These are phyloP conservation scores for Acyrthosiphon pisum DNA, from an alignment of 1,140 invertebrate species.

Conservation along the genomic window DNA sequence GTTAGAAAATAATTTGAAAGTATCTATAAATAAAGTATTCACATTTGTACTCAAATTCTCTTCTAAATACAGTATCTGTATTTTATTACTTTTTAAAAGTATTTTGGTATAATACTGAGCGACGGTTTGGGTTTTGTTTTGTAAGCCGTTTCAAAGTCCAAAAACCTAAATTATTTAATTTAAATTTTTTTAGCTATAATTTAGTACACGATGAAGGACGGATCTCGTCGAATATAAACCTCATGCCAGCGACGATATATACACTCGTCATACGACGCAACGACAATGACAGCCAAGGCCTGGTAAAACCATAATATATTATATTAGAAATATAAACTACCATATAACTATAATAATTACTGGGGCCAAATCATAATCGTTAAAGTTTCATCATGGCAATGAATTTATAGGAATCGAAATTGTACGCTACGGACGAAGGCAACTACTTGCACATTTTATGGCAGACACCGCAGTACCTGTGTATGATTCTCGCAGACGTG, in stretches of 20 bases:
- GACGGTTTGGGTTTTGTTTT: not conserved
- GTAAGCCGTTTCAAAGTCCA: not conserved
- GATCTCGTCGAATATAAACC: not conserved
- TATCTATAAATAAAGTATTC: no score
- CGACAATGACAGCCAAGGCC: not conserved
- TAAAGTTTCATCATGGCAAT: not conserved
- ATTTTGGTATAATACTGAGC: no score
- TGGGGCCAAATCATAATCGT: not conserved
- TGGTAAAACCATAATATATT: not conserved
- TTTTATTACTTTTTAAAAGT: no score
- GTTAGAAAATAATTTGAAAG: no score
- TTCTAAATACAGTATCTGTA: no score
- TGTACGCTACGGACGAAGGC: constrained; percentile 61
- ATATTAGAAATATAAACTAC: no score
- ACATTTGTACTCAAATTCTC: no score
- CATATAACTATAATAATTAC: not conserved
- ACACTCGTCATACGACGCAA: not conserved
- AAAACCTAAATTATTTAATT: no score
- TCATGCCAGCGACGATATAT: constrained; percentile 12
- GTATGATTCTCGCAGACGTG: constrained; percentile 72
- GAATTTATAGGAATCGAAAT: constrained; percentile 53
- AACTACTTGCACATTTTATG: constrained; percentile 68
- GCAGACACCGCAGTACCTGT: constrained; percentile 72
- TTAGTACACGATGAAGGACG: not conserved
- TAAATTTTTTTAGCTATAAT: not conserved